Percentiles rank a stretch among this genome's conserved stretches.
Conservation (phyloP, 2,888 invertebrate genomes). For the Tribolium freemani region DNA sequence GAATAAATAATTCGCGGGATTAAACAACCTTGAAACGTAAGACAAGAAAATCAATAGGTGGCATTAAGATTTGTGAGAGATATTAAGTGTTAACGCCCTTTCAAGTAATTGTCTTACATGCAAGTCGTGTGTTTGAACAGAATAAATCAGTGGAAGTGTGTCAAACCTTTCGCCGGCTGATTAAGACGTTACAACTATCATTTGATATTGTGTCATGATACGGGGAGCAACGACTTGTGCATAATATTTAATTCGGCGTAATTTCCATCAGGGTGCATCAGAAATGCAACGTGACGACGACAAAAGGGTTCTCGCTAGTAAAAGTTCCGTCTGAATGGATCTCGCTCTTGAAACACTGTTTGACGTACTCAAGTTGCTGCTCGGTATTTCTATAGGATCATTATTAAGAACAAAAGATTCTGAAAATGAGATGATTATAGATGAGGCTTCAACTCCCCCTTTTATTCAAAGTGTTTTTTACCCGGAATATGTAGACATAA, state of each 20-base stretch:
- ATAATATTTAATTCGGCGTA: conserved; percentile 55
- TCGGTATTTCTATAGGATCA: conserved; percentile 63
- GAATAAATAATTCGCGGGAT: conserved; percentile 6
- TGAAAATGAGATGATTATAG: conserved; percentile 68
- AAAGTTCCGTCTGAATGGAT: conserved; percentile 55
- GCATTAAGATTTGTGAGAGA: conserved; percentile 31
- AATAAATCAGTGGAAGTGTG: conserved; percentile 23
- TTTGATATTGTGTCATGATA: neutral
- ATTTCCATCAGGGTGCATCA: conserved; percentile 48
- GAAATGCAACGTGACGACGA: conserved; percentile 58
- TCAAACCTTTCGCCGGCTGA: conserved; percentile 29
- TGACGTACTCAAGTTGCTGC: conserved; percentile 58
- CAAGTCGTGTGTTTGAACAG: conserved; percentile 12
- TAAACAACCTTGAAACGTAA: conserved; percentile 28
- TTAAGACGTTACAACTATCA: conserved; percentile 13
- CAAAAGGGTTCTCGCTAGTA: conserved; percentile 54
- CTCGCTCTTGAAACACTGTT: conserved; percentile 59
- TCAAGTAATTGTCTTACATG: conserved; percentile 32
- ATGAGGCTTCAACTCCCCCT: conserved; percentile 62
- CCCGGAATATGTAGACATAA: conserved; percentile 57
- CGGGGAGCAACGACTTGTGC: conserved; percentile 41
- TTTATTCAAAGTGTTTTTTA: conserved; percentile 45
- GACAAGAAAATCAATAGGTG: conserved; percentile 22
- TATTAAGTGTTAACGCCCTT: conserved; percentile 36
- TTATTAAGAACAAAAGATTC: conserved; percentile 68